Base-by-base conservation (phyloP, 2,888 invertebrate species). In the Scrobipalpa atriplicella region DNA sequence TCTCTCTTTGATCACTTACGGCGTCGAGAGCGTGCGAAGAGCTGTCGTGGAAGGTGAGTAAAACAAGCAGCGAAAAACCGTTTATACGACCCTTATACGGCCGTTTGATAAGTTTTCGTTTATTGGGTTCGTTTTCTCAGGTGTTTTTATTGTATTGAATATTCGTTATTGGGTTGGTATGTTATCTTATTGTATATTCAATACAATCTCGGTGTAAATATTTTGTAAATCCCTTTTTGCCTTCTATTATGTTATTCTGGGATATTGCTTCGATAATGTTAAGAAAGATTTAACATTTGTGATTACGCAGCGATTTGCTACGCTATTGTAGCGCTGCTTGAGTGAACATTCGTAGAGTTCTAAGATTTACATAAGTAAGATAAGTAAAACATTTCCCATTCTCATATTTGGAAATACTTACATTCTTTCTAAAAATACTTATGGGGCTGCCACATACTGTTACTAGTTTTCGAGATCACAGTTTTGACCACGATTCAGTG, bases 1-100 rank as follows among this genome's bases (percentile, higher is more conserved):
- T 75, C 71, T 89, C 67, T 86, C 90, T 19, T 75, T 91, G 39
- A 71, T 69, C 67, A 82, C 89, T 5, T 89, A 87, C 67, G 90
- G 89, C 0, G 80, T 90, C 10, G 90, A 88, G 71, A 90, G 90
- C 67, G 72, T 81, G 1, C 79, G 89, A 68, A 82, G 81, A 70
- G 73, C 76, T 41, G 67, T 86, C 21, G 75, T 79, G 2, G 68
- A 68, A 52, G 66, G 68, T 68, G 11, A 41, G 63, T 64, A 43
- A 47, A 51, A 63, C 6, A 63, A 8, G 18, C 9, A 52, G 18
- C 52, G 9, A 10, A 39, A 61, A 61, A 36, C 13, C 8, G 13
- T 58, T 58, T 29, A 58, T n/a, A 7, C 36, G 18, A 29, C 60
- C 39, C 54, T 56, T 47, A 51, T 36, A 47, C 63, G 51, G 29